Conservation (phyloP, 2,113 vertebrate genomes). For the Falco punctatus region DNA sequence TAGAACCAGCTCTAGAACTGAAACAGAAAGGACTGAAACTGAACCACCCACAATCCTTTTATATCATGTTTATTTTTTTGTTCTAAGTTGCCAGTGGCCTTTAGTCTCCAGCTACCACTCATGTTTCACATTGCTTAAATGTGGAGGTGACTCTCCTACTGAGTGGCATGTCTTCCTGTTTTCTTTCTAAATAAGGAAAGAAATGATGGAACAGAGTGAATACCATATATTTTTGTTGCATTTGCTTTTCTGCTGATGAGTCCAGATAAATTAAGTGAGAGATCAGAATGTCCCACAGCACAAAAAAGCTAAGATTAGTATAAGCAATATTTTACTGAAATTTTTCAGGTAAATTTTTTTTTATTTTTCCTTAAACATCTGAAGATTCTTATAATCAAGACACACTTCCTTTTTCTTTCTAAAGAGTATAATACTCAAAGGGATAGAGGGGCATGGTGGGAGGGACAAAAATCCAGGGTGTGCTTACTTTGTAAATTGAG, state of each 20-base stretch:
- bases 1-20: background rate
- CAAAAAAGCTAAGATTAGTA: background rate
- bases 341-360: background rate
- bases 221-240: background rate
- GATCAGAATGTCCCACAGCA: background rate
- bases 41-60: background rate
- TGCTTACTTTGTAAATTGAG: background rate
- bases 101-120: background rate
- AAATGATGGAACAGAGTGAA: background rate
- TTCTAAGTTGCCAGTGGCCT: background rate
- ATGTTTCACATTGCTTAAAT: background rate
- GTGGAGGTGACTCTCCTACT: background rate
- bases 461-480: background rate
- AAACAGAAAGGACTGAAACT: background rate
- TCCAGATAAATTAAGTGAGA: background rate
- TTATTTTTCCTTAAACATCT: background rate
- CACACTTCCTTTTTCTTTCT: background rate
- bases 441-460: background rate
- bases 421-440: background rate
- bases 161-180: background rate
- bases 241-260: background rate
- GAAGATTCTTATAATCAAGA: background rate
- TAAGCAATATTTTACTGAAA: background rate
- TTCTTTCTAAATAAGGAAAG: background rate
- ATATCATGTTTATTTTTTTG: background rate